Base-by-base conservation (phyloP, 2,888 invertebrate genomes). In the Agrotis segetum region DNA sequence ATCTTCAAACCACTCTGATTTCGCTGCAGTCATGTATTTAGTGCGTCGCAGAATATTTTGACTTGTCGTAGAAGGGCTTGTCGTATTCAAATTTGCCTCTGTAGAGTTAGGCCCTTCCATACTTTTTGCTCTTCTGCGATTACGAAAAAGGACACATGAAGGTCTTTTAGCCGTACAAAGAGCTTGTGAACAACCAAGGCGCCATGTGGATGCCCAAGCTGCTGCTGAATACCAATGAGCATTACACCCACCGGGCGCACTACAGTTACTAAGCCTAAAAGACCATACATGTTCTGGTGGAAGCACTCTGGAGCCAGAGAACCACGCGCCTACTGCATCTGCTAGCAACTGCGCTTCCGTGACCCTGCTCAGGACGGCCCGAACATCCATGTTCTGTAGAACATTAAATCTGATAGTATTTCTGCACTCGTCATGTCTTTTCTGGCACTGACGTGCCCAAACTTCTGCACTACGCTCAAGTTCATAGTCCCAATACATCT, bases 401-500 rank as follows among this genome's bases (percentile, higher is more conserved):
- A 94, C 96, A 63, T 95, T 95, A 76, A 94, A 96, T 50, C 95
- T 87, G 21, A 95, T 85, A 0, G 94, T 96, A 76, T 95, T 95
- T 74, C 96, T 91, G 76, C 96, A 96, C 77, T 96, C 96, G 58
- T 96, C 96, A 72, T 96, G 96, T n/a, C 95, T 89, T 71, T 95
- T 95, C 77, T 94, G 96, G 77, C 96, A 96, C 71, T 96, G 95
- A 13, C 96, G 91, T 0, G 96, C 96, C 96, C 96, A 96, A 7
- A 92, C 86, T 50, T 96, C 95, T 0, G 96, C 96, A 91, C 92
- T 93, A 34, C 90, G 85, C 73, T 96, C 96, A 0, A 96, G 88
- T 79, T 96, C 96, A 71, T 92, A 92, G 71, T 96, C 96, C 96
- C 96, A 96, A 77, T 96, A 96, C 92, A 96, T 91, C 83, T 96